phyloP scores from a whole-genome alignment of 2,113 vertebrate species.

The Xiphophorus couchianus region DNA sequence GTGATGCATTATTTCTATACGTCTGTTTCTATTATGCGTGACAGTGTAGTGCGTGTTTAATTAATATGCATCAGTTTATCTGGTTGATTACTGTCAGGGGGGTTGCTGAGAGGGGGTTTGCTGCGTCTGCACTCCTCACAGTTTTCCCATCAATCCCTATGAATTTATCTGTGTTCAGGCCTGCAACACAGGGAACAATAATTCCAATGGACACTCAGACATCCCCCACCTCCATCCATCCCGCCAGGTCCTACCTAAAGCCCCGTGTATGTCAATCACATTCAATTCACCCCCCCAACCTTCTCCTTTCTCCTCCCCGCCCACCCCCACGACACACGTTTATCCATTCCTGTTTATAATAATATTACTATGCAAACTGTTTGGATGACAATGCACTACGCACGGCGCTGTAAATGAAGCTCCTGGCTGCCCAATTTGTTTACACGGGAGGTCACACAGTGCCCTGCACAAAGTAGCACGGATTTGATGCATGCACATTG shows the following conservation, averaged over 20 bases:
- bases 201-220: slow-evolving; percentile 77
- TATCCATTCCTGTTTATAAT: slow-evolving; percentile 71
- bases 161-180: slow-evolving; percentile 67
- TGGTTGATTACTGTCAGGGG: slow-evolving; percentile 67
- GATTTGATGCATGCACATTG: slow-evolving; percentile 64
- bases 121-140: slow-evolving; percentile 69
- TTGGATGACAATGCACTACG: slow-evolving; percentile 71
- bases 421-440: slow-evolving; percentile 62
- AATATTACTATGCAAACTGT: slow-evolving; percentile 73
- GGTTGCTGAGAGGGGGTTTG: slow-evolving; percentile 45
- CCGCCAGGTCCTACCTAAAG: slow-evolving; percentile 71
- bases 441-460: slow-evolving; percentile 48
- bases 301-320: slow-evolving; percentile 76
- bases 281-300: slow-evolving; percentile 64
- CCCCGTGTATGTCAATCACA: slow-evolving; percentile 82
- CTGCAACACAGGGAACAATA: slow-evolving; percentile 71
- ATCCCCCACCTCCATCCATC: slow-evolving; percentile 58
- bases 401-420: slow-evolving; percentile 38
- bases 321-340: slow-evolving; percentile 77
- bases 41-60: slow-evolving; percentile 3
- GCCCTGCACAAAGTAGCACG: slow-evolving; percentile 46
- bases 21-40: background rate
- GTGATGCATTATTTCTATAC: slow-evolving; percentile 1
- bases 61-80: slow-evolving; percentile 49
- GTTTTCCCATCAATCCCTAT: slow-evolving; percentile 54